Evolutionary conservation across 2,888 invertebrate genomes (phyloP).

Genomic region (Pogonocherus hispidulus): DNA sequence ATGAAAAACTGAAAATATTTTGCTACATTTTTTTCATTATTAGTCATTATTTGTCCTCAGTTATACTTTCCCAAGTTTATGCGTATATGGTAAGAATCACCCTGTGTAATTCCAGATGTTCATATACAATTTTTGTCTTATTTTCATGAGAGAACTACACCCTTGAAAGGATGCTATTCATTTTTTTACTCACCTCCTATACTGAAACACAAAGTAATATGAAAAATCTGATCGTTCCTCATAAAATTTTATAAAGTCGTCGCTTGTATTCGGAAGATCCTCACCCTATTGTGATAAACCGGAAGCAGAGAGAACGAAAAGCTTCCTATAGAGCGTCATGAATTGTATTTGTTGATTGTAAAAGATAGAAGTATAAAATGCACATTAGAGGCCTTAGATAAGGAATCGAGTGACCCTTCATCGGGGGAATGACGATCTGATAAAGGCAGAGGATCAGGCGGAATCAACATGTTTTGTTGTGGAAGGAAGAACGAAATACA

Average conservation of each 20-base stretch:
- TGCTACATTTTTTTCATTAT: too few relatives aligned
- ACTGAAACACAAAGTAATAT: too few relatives aligned
- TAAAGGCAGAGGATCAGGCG: constrained; percentile 27
- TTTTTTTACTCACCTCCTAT: too few relatives aligned
- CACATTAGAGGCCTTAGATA: constrained; percentile 55
- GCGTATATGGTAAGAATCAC: too few relatives aligned
- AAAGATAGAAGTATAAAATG: constrained; percentile 57
- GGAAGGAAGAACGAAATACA: background rate
- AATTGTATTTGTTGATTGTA: constrained; percentile 55
- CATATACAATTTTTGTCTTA: too few relatives aligned
- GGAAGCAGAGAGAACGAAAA: constrained; percentile 55
- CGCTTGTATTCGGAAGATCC: constrained; percentile 54
- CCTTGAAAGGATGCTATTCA: too few relatives aligned
- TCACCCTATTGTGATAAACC: constrained; percentile 54
- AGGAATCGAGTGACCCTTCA: constrained; percentile 54
- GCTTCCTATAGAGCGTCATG: constrained; percentile 44
- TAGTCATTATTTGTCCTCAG: too few relatives aligned
- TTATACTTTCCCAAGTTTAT: too few relatives aligned
- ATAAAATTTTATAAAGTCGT: constrained; percentile 25
- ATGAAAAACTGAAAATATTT: too few relatives aligned
- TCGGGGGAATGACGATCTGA: constrained; percentile 39
- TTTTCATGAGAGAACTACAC: too few relatives aligned
- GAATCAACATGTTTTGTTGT: constrained; percentile 6
- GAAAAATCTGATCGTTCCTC: too few relatives aligned
- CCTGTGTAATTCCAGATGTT: too few relatives aligned